Conservation (phyloP, 2,797 vertebrate genomes). For the Pseudomugil tenellus region DNA sequence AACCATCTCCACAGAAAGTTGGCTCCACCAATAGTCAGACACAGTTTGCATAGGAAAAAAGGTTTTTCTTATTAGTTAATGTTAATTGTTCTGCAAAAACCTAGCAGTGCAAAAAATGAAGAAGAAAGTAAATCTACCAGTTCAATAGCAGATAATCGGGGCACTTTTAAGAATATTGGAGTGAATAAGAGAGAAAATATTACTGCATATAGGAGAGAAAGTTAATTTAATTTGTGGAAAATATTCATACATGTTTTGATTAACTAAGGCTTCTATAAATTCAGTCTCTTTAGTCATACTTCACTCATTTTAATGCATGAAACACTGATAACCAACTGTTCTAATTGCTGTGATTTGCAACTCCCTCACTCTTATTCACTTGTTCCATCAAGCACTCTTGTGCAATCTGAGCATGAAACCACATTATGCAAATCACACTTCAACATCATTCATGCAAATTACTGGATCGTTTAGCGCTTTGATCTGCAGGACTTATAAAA, state of each 20-base stretch:
- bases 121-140: background rate
- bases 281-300: background rate
- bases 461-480: background rate
- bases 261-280: background rate
- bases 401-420: background rate
- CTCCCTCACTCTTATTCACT: background rate
- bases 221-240: background rate
- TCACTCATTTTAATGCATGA: background rate
- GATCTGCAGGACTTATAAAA: background rate
- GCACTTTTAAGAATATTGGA: background rate
- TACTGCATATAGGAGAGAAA: background rate
- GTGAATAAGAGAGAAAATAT: background rate
- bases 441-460: constrained; percentile 6
- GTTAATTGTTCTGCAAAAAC: background rate
- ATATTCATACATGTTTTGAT: background rate
- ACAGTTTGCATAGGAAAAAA: no score
- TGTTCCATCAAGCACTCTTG: background rate
- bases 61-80: background rate
- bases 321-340: background rate
- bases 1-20: no score
- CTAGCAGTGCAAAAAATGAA: background rate
- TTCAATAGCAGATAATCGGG: background rate
- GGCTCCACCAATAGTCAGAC: no score
- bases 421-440: background rate
- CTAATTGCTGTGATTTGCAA: background rate